A percentile compares a stretch with the other conserved stretches of the same genome.
Conservation (phyloP, 2,797 vertebrate genomes). For the Delichon dasypus region DNA sequence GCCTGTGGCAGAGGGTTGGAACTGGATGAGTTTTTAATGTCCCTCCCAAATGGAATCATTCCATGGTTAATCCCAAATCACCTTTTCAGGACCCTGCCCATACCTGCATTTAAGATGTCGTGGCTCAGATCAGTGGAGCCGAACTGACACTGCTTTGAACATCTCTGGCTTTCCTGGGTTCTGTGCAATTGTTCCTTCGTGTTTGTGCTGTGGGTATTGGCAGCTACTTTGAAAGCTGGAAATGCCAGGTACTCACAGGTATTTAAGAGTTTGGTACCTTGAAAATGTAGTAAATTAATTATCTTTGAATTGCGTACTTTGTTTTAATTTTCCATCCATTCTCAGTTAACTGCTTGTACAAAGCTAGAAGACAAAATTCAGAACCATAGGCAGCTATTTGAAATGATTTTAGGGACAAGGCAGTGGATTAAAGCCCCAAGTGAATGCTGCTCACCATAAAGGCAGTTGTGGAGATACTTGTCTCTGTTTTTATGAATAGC, state of each 20-base stretch:
- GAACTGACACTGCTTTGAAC: fast-evolving
- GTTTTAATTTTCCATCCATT: neutral
- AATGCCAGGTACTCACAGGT: neutral
- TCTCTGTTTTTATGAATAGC: neutral
- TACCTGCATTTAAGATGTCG: neutral
- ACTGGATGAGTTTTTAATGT: neutral
- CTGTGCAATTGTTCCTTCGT: neutral
- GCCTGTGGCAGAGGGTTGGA: neutral
- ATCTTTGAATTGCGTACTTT: neutral
- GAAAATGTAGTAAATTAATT: neutral
- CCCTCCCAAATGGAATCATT: neutral
- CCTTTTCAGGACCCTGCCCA: neutral
- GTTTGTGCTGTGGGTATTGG: neutral
- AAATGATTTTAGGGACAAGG: neutral
- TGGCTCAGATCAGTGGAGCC: neutral
- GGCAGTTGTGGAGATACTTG: neutral
- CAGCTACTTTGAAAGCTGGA: neutral
- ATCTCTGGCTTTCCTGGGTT: neutral
- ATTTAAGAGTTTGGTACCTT: neutral
- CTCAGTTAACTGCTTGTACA: neutral
- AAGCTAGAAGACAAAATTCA: neutral
- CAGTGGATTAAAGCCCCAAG: neutral
- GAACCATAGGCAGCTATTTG: neutral
- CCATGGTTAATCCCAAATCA: neutral
- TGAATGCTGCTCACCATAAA: neutral